Base-by-base conservation (phyloP, 2,113 vertebrate species). In the Aplodontia rufa region DNA sequence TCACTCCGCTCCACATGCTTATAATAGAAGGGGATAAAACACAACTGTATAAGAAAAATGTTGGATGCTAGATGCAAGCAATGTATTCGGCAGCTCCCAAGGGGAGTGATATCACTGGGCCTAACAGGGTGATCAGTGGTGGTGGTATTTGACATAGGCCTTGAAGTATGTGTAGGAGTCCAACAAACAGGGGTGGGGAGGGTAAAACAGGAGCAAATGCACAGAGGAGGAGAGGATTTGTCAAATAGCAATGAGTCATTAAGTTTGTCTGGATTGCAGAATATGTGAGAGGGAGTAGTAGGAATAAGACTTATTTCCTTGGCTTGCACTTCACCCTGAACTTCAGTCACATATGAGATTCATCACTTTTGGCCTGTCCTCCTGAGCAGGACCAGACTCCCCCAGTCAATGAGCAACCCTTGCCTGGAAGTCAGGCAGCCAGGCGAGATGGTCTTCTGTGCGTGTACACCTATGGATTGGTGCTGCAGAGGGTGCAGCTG, bases 151-250 rank as follows among this genome's bases (percentile, higher is more conserved):
- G 91, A 82, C 78, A 53, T 37, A 72, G 89, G 42, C 78, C 82
- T 89, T 86, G 45, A 91, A 83, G 93, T 87, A 83, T 92, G 92
- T 84, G 92, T 82, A 71, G 64, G 87, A 97, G 90, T 89, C 49
- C 71, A 72, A n/a, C 13, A 90, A 93, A 80, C 22, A 49, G 30
- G 32, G 11, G 1, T 71, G 16, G 68, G 55, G 26, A 88, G 58
- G 32, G 47, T 45, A 78, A 80, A 69, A 74, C 72, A 84, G 96
- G 37, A 96, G 90, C 40, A 45, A 78, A 88, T 19, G 16, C 60
- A 66, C 72, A 20, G 66, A 95, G 83, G 7, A 66, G 82, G 40
- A 78, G 62, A 53, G 28, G 75, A 12, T 78, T 37, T 71, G 30
- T 94, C 42, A 91, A 93, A 83, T 0, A 96, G 64, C 42, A 16